phyloP scores from a whole-genome alignment of 2,888 invertebrate genomes.

The Ennomos erosarius region DNA sequence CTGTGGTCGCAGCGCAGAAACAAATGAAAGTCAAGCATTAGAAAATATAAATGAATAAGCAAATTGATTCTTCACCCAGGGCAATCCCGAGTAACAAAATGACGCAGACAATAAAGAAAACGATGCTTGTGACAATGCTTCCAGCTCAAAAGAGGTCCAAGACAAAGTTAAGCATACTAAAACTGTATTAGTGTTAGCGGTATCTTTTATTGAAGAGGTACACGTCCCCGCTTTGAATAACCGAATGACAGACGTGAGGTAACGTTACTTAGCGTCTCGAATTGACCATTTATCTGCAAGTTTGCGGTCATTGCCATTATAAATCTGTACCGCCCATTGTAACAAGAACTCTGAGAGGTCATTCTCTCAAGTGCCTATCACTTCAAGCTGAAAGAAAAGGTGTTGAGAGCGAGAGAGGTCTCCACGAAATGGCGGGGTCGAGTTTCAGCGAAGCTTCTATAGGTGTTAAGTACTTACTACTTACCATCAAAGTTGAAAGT shows the following conservation, averaged over 20 bases:
- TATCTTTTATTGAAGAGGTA: neutral
- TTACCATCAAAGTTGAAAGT: conserved; percentile 16
- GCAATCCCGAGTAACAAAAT: no score
- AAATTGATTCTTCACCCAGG: neutral
- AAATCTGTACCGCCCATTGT: conserved; percentile 52
- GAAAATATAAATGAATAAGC: neutral
- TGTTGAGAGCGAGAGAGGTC: conserved; percentile 37
- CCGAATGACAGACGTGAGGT: conserved; percentile 37
- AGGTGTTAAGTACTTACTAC: conserved; percentile 16
- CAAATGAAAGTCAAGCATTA: conserved; percentile 7
- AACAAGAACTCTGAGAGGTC: conserved; percentile 45
- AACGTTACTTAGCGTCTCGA: conserved; percentile 39
- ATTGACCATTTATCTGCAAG: conserved; percentile 45
- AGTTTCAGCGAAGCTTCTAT: conserved; percentile 46
- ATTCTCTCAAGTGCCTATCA: conserved; percentile 31
- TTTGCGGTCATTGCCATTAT: conserved; percentile 70
- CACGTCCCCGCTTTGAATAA: conserved; percentile 11
- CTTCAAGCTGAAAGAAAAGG: conserved; percentile 26
- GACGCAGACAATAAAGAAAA: no score
- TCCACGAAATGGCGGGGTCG: conserved; percentile 35
- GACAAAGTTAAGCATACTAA: no score
- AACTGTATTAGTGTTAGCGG: neutral
- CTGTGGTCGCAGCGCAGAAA: conserved; percentile 8
- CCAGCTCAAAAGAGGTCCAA: no score
- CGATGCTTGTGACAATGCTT: no score